These are phyloP conservation scores for Mimachlamys varia DNA, from an alignment of 2,888 invertebrate species.

Conservation along the genomic window DNA sequence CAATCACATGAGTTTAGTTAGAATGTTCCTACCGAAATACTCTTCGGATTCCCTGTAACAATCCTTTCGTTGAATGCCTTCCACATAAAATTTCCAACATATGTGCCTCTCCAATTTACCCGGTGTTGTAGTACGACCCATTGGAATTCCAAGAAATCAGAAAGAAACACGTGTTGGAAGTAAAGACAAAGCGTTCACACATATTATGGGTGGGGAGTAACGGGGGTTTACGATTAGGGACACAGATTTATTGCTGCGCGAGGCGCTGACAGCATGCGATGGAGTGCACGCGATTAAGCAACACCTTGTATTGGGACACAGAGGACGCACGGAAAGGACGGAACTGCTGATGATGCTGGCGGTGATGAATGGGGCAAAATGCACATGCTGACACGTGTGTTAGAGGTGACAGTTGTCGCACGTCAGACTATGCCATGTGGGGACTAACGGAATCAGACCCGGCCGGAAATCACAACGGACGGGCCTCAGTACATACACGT, in stretches of 20 bases:
- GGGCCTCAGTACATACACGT: not conserved
- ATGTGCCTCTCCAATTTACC: too few species aligned
- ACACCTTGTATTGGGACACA: not conserved
- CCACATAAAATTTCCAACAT: too few species aligned
- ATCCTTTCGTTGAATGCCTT: too few species aligned
- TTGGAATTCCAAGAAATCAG: not conserved
- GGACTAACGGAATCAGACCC: not conserved
- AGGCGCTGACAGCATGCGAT: not conserved
- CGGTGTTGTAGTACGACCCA: not conserved
- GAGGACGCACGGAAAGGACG: not conserved
- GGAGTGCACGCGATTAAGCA: constrained; percentile 6
- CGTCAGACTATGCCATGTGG: not conserved
- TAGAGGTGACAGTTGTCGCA: not conserved
- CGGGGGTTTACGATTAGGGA: not conserved
- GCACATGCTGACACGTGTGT: constrained; percentile 28
- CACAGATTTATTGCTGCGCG: not conserved
- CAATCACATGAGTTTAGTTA: too few species aligned
- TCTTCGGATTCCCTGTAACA: too few species aligned
- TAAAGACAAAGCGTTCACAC: not conserved
- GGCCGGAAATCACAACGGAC: not conserved
- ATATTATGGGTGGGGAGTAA: not conserved
- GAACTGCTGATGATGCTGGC: constrained; percentile 16
- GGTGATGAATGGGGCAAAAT: not conserved
- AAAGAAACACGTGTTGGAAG: not conserved
- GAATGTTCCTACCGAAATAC: too few species aligned